Evolutionary conservation across 2,113 vertebrate genomes (phyloP).

Genomic region (Heptranchias perlo): DNA sequence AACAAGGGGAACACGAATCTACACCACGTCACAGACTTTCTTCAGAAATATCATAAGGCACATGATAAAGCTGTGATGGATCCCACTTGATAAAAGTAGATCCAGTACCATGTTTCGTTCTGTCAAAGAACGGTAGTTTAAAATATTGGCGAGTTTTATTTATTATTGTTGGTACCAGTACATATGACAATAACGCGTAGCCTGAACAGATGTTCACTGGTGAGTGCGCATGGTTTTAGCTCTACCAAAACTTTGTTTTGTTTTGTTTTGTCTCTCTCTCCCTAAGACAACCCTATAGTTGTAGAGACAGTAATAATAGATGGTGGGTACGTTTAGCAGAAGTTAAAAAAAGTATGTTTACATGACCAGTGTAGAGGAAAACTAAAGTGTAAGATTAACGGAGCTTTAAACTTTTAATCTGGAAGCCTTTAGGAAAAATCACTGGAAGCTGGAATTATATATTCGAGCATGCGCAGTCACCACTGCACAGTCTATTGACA

Average conservation of each 20-base stretch:
- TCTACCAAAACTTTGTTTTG: not conserved
- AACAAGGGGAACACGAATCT: slow-evolving; percentile 92
- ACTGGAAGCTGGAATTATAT: slow-evolving; percentile 21
- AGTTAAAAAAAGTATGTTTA: slow-evolving; percentile 6
- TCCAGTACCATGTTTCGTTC: slow-evolving; percentile 93
- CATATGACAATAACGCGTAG: slow-evolving; percentile 32
- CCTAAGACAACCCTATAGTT: slow-evolving; percentile 12
- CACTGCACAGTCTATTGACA: slow-evolving; percentile 85
- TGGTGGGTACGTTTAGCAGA: slow-evolving; percentile 1
- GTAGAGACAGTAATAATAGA: not conserved
- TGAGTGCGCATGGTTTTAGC: slow-evolving; percentile 29
- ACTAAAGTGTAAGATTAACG: slow-evolving; percentile 20
- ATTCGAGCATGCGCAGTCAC: slow-evolving; percentile 75
- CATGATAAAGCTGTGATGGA: slow-evolving; percentile 98
- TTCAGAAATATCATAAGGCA: slow-evolving; percentile 98
- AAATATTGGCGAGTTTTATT: slow-evolving; percentile 35
- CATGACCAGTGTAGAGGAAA: slow-evolving; percentile 28
- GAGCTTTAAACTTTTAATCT: slow-evolving; percentile 33
- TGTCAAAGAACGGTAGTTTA: slow-evolving; percentile 71
- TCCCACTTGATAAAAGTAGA: slow-evolving; percentile 90
- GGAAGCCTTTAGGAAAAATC: slow-evolving; percentile 24
- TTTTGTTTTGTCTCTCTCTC: not conserved
- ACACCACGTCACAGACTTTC: slow-evolving; percentile 97
- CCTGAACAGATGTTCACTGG: slow-evolving; percentile 32
- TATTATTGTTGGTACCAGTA: slow-evolving; percentile 23